Evolutionary conservation across 2,797 vertebrate species (phyloP).

Genomic region (Kryptopterus vitreolus): DNA sequence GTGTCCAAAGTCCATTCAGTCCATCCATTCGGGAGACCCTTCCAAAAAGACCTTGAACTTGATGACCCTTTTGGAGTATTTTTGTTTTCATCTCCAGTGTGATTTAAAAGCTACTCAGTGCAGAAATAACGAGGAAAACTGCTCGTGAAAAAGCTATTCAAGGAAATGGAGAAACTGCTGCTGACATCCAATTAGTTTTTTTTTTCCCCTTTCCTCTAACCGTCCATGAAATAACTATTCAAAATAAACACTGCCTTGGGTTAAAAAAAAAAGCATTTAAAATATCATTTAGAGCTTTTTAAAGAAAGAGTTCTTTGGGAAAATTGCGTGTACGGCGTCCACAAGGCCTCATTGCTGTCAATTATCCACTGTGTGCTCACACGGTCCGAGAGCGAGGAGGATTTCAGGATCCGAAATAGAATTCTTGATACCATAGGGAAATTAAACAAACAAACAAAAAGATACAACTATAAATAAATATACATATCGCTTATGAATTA

Average conservation of each 20-base stretch:
- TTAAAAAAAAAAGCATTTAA: background rate
- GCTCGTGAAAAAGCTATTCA: background rate
- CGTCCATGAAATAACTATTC: background rate
- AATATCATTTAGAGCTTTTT: background rate
- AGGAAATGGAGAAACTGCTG: background rate
- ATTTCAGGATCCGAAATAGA: too few relatives aligned
- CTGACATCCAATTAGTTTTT: background rate
- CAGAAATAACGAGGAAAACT: background rate
- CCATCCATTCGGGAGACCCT: too few relatives aligned
- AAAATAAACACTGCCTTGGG: background rate
- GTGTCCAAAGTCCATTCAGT: too few relatives aligned
- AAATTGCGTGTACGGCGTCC: background rate
- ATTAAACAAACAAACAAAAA: too few relatives aligned
- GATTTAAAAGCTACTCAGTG: constrained; percentile 7
- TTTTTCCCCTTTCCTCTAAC: background rate
- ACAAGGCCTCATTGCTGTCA: background rate
- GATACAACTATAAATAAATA: too few relatives aligned
- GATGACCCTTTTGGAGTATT: background rate
- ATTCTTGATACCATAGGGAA: too few relatives aligned
- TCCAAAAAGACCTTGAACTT: background rate
- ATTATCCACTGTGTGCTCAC: background rate
- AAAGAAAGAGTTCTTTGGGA: background rate
- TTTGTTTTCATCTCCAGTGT: background rate
- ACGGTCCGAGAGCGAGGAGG: background rate
- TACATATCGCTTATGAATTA: too few relatives aligned